These are phyloP conservation scores for Cerceris ruficornis DNA, from an alignment of 2,888 invertebrate species.

Conservation along the genomic window DNA sequence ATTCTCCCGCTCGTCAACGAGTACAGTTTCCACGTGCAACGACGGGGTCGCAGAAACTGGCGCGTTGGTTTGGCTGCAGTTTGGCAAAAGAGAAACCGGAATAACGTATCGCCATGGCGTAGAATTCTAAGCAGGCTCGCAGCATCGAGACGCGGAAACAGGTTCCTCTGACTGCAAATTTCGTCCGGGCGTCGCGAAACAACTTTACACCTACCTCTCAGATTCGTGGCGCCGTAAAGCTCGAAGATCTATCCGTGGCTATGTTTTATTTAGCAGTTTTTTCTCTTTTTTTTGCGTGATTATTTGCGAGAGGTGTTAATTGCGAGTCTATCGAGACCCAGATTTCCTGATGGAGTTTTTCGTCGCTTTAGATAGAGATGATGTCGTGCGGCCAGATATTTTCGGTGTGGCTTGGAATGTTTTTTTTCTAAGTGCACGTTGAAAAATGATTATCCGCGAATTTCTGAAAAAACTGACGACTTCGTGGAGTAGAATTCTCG, in stretches of 20 bases:
- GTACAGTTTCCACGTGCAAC: neutral
- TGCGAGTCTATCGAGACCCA: too few species aligned
- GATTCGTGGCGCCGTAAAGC: conserved; percentile 2
- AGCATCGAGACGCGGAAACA: conserved; percentile 65
- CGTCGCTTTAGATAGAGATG: too few species aligned
- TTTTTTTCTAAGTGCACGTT: too few species aligned
- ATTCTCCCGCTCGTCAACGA: too few species aligned
- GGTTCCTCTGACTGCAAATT: conserved; percentile 67
- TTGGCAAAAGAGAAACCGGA: conserved; percentile 64
- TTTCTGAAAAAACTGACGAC: too few species aligned
- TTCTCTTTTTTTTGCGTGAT: neutral
- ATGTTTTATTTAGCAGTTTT: neutral
- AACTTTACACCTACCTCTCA: neutral
- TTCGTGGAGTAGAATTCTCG: too few species aligned
- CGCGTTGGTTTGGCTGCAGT: conserved; percentile 47
- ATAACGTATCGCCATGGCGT: conserved; percentile 58
- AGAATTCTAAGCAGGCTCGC: conserved; percentile 72
- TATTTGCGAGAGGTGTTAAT: neutral
- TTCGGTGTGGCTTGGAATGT: too few species aligned
- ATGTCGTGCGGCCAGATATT: too few species aligned
- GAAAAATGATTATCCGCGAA: too few species aligned
- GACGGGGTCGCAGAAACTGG: conserved; percentile 18
- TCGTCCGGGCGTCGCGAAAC: conserved; percentile 27
- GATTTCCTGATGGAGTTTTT: too few species aligned
- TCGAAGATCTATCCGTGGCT: neutral